Evolutionary conservation across 1,140 invertebrate species (phyloP).

Genomic region (Yoshiicerus persimilis): DNA sequence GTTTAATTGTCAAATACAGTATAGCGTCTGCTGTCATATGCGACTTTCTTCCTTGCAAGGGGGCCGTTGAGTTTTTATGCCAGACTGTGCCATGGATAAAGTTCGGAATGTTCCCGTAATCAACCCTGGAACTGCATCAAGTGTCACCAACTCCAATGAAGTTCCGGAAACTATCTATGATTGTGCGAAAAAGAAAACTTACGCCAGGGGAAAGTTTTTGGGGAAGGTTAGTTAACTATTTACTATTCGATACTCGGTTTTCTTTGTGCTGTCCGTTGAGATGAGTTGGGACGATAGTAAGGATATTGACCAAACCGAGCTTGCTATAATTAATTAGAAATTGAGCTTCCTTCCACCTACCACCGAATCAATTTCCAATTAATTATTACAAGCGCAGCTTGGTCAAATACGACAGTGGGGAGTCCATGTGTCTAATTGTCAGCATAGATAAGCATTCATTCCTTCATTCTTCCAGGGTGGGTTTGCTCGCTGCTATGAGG

Average conservation of each 20-base stretch:
- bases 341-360: too few species aligned
- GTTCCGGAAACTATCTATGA: too few species aligned
- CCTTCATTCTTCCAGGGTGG: constrained; percentile 52
- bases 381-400: not conserved
- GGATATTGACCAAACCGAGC: not conserved
- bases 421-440: not conserved
- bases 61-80: not conserved
- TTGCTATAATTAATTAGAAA: not conserved
- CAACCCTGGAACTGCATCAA: not conserved
- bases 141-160: not conserved
- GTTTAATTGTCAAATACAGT: too few species aligned
- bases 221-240: constrained; percentile 52
- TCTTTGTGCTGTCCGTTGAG: too few species aligned
- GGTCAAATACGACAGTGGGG: not conserved
- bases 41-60: not conserved
- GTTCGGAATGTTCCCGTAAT: not conserved
- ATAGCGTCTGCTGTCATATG: too few species aligned
- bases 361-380: too few species aligned
- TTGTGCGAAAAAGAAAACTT: too few species aligned
- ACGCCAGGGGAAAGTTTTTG: too few species aligned
- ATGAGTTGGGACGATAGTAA: not conserved
- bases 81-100: not conserved
- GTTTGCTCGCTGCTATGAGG: constrained; percentile 67
- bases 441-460: not conserved
- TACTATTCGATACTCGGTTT: too few species aligned